Percentiles rank a stretch among this genome's conserved stretches.
Conservation (phyloP, 2,888 invertebrate genomes). For the Agriopis marginaria region DNA sequence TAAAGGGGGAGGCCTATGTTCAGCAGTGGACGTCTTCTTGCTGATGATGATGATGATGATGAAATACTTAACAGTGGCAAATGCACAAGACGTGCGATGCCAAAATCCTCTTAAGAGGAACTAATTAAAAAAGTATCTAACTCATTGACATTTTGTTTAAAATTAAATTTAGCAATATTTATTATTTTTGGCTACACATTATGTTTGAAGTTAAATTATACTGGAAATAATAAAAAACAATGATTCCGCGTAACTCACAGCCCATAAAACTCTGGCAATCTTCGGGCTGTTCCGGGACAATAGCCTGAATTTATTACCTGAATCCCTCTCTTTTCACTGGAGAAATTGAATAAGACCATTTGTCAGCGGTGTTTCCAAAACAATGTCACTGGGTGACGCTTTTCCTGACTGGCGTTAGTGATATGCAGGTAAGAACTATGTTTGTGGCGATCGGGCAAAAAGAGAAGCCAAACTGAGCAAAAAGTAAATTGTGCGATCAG, state of each 20-base stretch:
- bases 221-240: conserved; percentile 20
- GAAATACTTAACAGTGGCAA: too few species aligned
- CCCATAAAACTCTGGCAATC: conserved; percentile 29
- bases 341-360: conserved; percentile 25
- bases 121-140: too few species aligned
- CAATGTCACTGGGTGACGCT: conserved; percentile 6
- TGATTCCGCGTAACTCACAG: conserved; percentile 27
- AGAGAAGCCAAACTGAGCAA: too few species aligned
- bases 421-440: background rate
- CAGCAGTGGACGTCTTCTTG: too few species aligned
- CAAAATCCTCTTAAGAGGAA: too few species aligned
- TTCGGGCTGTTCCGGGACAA: conserved; percentile 19
- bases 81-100: too few species aligned
- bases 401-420: background rate
- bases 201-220: background rate
- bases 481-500: too few species aligned
- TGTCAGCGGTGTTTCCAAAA: conserved; percentile 22
- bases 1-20: too few species aligned
- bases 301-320: conserved; percentile 25
- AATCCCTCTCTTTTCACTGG: conserved; percentile 27
- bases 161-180: too few species aligned
- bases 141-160: too few species aligned
- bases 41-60: too few species aligned
- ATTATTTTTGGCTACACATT: background rate
- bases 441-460: too few species aligned